These are phyloP conservation scores for Thamnaconus septentrionalis DNA, from an alignment of 2,113 vertebrate genomes.

Conservation along the genomic window DNA sequence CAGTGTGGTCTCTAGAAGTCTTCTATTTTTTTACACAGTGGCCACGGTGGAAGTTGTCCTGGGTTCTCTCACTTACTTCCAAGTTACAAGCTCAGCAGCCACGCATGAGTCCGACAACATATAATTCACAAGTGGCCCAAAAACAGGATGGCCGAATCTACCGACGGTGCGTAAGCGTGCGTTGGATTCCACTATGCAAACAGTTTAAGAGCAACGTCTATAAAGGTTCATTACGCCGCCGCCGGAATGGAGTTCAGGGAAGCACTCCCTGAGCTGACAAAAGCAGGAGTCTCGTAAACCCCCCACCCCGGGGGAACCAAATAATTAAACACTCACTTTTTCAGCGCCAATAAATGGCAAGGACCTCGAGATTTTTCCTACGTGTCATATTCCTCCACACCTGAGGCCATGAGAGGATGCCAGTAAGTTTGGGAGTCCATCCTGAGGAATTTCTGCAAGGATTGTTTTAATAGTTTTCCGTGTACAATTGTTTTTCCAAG, in stretches of 20 bases:
- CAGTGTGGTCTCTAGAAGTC: not conserved
- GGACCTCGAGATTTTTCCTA: slow-evolving; percentile 68
- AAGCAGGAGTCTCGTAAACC: slow-evolving; percentile 66
- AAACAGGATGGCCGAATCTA: slow-evolving; percentile 60
- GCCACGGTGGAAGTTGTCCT: slow-evolving; percentile 14
- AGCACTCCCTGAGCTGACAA: slow-evolving; percentile 65
- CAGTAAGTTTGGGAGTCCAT: slow-evolving; percentile 68
- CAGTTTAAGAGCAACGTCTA: slow-evolving; percentile 72
- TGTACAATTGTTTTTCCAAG: slow-evolving; percentile 74
- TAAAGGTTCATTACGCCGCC: slow-evolving; percentile 70
- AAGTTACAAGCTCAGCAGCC: slow-evolving; percentile 41
- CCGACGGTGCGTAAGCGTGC: slow-evolving; percentile 57
- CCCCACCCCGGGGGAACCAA: slow-evolving; percentile 60
- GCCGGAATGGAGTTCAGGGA: slow-evolving; percentile 67
- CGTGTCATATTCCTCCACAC: slow-evolving; percentile 71
- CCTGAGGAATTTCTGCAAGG: slow-evolving; percentile 64
- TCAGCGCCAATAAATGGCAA: slow-evolving; percentile 58
- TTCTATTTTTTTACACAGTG: not conserved
- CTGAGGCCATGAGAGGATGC: slow-evolving; percentile 58
- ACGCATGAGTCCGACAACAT: slow-evolving; percentile 51
- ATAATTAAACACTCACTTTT: slow-evolving; percentile 65
- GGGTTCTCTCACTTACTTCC: slow-evolving; percentile 38
- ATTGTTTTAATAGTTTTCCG: slow-evolving; percentile 76
- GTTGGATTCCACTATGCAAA: slow-evolving; percentile 52
- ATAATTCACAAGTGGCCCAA: slow-evolving; percentile 39